These are phyloP conservation scores for Lophius piscatorius DNA, from an alignment of 2,113 vertebrate species.

Conservation along the genomic window DNA sequence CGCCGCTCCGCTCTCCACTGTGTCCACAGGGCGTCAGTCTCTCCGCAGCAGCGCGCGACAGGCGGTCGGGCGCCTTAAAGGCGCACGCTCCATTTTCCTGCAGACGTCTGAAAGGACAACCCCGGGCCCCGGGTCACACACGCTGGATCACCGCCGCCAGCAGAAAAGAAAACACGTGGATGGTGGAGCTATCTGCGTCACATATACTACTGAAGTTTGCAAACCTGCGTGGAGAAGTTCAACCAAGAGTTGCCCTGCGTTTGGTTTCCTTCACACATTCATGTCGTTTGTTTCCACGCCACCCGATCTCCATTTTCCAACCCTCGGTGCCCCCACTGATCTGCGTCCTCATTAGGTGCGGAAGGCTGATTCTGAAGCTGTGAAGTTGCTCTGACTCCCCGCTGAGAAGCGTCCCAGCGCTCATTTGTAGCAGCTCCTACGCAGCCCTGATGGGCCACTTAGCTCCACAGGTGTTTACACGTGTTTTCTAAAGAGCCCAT, in stretches of 20 bases:
- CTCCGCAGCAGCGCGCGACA: conserved; percentile 70
- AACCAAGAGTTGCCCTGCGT: too few relatives aligned
- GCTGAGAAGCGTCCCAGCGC: conserved; percentile 29
- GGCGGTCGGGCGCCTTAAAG: conserved; percentile 80
- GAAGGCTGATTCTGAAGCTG: conserved; percentile 54
- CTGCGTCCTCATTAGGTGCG: conserved; percentile 59
- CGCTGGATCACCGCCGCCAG: background rate
- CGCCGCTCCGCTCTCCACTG: conserved; percentile 66
- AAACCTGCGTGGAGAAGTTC: too few relatives aligned
- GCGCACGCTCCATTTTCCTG: conserved; percentile 72
- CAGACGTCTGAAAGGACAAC: conserved; percentile 27
- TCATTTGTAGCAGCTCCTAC: conserved; percentile 4
- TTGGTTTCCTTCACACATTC: background rate
- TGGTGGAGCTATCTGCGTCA: background rate
- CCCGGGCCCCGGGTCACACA: conserved; percentile 34
- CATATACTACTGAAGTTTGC: background rate
- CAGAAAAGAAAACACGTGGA: too few relatives aligned
- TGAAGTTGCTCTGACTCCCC: conserved; percentile 37
- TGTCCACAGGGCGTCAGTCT: conserved; percentile 77
- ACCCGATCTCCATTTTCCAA: conserved; percentile 23
- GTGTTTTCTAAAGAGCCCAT: conserved; percentile 6
- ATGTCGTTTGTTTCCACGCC: background rate
- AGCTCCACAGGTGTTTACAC: conserved; percentile 31
- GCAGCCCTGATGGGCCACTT: conserved; percentile 2
- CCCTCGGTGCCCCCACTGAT: conserved; percentile 54